Evolutionary conservation across 2,797 vertebrate genomes (phyloP), one percentile per base, ranked within the genome.

Genomic region (Ptychobarbus kaznakovi): DNA sequence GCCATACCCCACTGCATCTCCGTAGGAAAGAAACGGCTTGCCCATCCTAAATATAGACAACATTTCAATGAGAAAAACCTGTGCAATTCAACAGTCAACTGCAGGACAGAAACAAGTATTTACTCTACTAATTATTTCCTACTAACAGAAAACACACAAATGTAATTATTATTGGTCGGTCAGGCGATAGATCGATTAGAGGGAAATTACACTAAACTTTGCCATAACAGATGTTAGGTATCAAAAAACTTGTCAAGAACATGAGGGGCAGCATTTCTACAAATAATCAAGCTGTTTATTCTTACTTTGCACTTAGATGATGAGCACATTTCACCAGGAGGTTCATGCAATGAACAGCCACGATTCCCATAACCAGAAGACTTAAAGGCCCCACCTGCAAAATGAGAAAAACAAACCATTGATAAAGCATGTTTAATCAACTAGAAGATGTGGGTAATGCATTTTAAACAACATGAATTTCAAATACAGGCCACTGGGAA

Each of bases 271-370:
- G 40, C 1, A 40, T 40, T 61, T 77, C 25, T 22, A 61, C 15
- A 51, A 46, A 16, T 1, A 66, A 61, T 38, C 20, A 58, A 76
- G 9, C 12, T 11, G 12, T 66, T 32, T 18, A 58, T 58, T 89
- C 96, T 97, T 92, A 99, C 98, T 96, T 98, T 83, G 42, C 86
- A 90, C 97, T 97, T 90, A 99, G 96, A 92, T 98, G 96, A 89
- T 96, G 97, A 9, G 97, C 96, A 0, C 97, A 99, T 76, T 95
- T 96, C 40, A 99, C 98, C 90, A 99, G 94, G 87, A 99, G 90
- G 81, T 91, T 91, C 98, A 99, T 99, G 88, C 98, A 99, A 92
- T 99, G 97, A 66, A 99, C 93, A 0, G 98, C 98, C 10, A 99
- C 93, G 4, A 99, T 12, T 4, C 97, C 98, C 92, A 99, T 97